Evolutionary conservation across 2,888 invertebrate genomes (phyloP), one percentile per base, ranked within the genome.

Genomic region (Dugesia japonica): DNA sequence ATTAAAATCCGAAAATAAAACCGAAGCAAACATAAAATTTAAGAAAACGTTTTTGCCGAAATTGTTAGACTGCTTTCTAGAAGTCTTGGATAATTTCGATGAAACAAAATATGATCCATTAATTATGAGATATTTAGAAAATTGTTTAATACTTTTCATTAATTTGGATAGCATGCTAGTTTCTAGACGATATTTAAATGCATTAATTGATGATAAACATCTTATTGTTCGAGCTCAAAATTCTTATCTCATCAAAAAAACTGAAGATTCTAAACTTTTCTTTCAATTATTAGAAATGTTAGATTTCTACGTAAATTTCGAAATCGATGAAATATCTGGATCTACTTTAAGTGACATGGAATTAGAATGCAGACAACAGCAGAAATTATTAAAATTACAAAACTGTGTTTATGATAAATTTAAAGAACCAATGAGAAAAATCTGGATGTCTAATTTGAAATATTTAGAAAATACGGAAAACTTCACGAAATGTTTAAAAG

Each of bases 301-400:
- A 75, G 92, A 92, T 83, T 95, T 97, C 83, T 99, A 98, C 85
- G 89, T 92, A 0, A 89, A 92, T 78, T 99, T 98, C 85, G 98
- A 99, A 86, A 98, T 98, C 79, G 93, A 92, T 84, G 97, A 98
- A 82, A 91, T 91, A 81, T 91, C 91, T 0, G 97, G 97, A 0
- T 94, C 94, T 83, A 91, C 94, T 0, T 87, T 97, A 80, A 91
- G 91, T 0, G 92, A 95, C 82, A 89, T 91, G 79, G 92, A 95
- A 81, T 93, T 97, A 89, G 92, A 92, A 38, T 89, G 92, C 81
- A 86, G 90, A 28, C 98, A 98, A 85, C 98, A 97, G 83, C 89
- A 91, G 28, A 90, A 90, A 84, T 92, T 98, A 56, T 92, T 91
- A 0, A 90, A 91, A 0, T 86, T 98, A 75, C 94, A 92, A 88